Base-by-base conservation (phyloP, 2,113 vertebrate genomes). In the Phyllopteryx taeniolatus region DNA sequence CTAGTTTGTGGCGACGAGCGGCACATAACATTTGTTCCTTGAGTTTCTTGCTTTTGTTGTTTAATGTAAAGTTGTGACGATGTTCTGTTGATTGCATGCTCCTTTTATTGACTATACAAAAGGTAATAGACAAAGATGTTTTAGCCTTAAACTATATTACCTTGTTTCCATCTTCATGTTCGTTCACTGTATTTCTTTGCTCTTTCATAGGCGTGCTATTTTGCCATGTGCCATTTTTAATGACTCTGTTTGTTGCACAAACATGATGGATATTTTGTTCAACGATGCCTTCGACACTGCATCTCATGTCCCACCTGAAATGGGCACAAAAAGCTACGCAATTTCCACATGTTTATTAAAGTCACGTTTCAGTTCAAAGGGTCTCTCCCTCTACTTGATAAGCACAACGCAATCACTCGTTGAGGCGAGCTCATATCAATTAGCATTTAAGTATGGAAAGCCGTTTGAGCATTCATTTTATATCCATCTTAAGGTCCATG, bases 71-170 rank as follows among this genome's bases (percentile, higher is more conserved):
- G 86, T 92, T 73, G 93, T 92, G 91, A 86, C 91, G 90, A 88
- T 86, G 92, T 92, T 95, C 85, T 82, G 93, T 95, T 92, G 77
- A 87, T 90, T 95, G 96, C 97, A 97, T 97, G 95, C 93, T 94
- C 91, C 85, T 88, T 91, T 93, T 93, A 90, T 90, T 92, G 87
- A 90, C 86, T 91, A 91, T 91, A 91, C 79, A 88, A 89, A 90
- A 92, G 91, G 89, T 91, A 91, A 90, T 91, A 92, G 88, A 90
- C 79, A 81, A 90, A 87, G 77, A 91, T 91, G 91, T 54, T 91
- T 94, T 93, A 92, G 90, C 94, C 94, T 95, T 95, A 95, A 39
- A 95, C 82, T 88, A 93, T 92, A 94, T 92, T 93, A 93, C 92
- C 91, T 94, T 93, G 87, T 91, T 83, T 89, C 85, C 93, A 92